Conservation (phyloP, 64 coral and sea anemone genomes). For the Actinia tenebrosa region DNA sequence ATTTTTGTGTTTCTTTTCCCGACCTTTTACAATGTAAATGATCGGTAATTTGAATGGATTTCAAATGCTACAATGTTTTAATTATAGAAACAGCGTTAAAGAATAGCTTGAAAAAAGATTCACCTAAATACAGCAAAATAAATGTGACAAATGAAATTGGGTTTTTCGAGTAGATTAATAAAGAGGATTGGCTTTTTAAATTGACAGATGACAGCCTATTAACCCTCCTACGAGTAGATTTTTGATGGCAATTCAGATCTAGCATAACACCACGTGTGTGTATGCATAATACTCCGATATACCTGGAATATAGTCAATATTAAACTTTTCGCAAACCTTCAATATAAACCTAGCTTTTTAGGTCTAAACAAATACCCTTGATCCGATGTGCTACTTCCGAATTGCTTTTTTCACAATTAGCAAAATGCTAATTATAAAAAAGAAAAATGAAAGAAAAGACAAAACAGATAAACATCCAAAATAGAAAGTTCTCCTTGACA, state of each 20-base stretch:
- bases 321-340: neutral
- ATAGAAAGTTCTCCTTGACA: neutral
- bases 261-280: neutral
- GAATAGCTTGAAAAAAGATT: neutral
- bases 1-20: too few relatives aligned
- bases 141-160: neutral
- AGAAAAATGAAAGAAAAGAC: slow-evolving; percentile 12
- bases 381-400: neutral
- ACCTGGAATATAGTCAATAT: neutral
- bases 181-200: neutral
- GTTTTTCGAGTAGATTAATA: neutral
- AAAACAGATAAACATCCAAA: slow-evolving; percentile 14
- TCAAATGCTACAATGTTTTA: neutral
- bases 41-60: neutral
- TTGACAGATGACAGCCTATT: slow-evolving; percentile 4
- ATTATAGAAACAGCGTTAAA: neutral
- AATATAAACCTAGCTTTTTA: neutral
- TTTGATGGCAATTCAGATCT: neutral
- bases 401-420: slow-evolving; percentile 10
- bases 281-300: neutral
- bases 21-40: neutral
- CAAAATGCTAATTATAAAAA: slow-evolving; percentile 3
- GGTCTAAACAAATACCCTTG: neutral
- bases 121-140: neutral
- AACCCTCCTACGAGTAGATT: neutral